phyloP scores from a whole-genome alignment of 1,140 invertebrate species.

The Euura saliciscinereae region DNA sequence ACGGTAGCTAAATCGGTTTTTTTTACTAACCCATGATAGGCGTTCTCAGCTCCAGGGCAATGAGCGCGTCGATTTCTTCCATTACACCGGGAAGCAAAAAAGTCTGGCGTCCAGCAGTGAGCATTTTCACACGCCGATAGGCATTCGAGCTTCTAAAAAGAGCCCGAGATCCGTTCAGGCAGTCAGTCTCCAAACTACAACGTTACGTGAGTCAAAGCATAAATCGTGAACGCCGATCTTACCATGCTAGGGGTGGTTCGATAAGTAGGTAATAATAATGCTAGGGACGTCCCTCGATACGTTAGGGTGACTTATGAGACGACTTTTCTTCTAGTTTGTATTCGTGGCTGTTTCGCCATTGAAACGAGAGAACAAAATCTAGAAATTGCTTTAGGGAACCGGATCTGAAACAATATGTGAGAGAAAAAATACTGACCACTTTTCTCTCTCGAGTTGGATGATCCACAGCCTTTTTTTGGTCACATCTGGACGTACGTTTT shows the following conservation, averaged over 20 bases:
- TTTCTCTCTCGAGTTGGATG: conserved; percentile 12
- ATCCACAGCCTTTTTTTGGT: conserved; percentile 24
- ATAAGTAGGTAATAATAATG: background rate
- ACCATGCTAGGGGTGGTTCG: background rate
- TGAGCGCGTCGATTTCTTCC: conserved; percentile 26
- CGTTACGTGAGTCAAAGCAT: background rate
- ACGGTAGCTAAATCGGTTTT: background rate
- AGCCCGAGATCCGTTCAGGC: conserved; percentile 24
- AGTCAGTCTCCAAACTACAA: background rate
- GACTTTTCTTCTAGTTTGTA: background rate
- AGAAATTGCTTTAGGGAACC: background rate
- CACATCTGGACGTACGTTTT: conserved; percentile 25
- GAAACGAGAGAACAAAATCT: background rate
- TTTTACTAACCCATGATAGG: conserved; percentile 26
- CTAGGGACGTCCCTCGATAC: background rate
- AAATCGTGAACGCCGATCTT: background rate
- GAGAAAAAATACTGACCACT: background rate
- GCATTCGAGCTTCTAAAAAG: conserved; percentile 25
- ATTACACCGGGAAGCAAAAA: conserved; percentile 33
- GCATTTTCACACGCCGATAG: conserved; percentile 28
- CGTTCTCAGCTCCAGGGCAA: conserved; percentile 29
- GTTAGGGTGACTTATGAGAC: background rate
- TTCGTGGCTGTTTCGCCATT: background rate
- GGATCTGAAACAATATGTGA: background rate
- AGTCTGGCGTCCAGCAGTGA: conserved; percentile 28